Evolutionary conservation across 2,113 vertebrate genomes (phyloP).

Genomic region (Siphamia tubifer): DNA sequence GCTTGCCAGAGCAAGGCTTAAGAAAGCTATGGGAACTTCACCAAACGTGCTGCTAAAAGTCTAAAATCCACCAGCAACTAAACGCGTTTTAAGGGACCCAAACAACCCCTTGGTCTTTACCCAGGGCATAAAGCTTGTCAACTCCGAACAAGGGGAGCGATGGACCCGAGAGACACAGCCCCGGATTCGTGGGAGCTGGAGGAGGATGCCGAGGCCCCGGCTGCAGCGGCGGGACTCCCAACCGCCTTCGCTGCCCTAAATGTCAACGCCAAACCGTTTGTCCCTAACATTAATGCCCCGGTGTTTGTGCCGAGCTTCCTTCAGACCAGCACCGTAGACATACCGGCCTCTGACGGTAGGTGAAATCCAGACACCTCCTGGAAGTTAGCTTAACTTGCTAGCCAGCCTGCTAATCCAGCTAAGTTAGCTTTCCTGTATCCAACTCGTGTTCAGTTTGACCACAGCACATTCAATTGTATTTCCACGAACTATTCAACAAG

Average conservation of each 20-base stretch:
- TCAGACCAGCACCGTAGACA: conserved; percentile 57
- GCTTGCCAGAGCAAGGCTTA: conserved; percentile 52
- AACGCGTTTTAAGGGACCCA: background rate
- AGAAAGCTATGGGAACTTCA: conserved; percentile 69
- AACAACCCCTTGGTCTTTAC: background rate
- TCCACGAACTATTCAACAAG: conserved; percentile 51
- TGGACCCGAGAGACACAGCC: conserved; percentile 91
- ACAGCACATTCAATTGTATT: background rate
- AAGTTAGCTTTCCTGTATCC: conserved; percentile 55
- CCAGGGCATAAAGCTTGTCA: conserved; percentile 18
- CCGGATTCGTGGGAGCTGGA: conserved; percentile 98
- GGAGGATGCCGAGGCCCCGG: conserved; percentile 89
- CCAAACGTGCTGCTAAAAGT: conserved; percentile 36
- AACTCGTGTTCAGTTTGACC: conserved; percentile 12
- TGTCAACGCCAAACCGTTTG: conserved; percentile 96
- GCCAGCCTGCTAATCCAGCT: conserved; percentile 58
- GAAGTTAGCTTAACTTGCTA: conserved; percentile 68
- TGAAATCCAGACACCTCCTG: conserved; percentile 14
- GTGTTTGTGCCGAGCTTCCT: conserved; percentile 93
- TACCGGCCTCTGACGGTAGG: conserved; percentile 61
- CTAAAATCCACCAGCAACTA: conserved; percentile 48
- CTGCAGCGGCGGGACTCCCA: conserved; percentile 83
- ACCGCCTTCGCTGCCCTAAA: conserved; percentile 91
- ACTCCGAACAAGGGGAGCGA: conserved; percentile 60
- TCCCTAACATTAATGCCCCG: conserved; percentile 92